These are phyloP conservation scores for Exephanes ischioxanthus DNA, from an alignment of 2,888 invertebrate species.

Conservation along the genomic window DNA sequence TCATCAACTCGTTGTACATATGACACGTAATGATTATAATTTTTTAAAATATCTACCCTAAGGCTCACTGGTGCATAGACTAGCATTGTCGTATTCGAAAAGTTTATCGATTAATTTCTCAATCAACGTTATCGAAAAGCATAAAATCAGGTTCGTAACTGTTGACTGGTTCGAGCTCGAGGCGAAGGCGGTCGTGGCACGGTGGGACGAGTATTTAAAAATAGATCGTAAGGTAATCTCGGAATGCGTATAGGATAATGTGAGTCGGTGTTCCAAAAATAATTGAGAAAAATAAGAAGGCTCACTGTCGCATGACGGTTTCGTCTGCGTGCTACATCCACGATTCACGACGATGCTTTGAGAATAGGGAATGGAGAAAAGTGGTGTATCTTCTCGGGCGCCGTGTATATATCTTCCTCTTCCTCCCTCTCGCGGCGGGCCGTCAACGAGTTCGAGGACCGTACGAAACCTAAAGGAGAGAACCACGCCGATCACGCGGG, in stretches of 20 bases:
- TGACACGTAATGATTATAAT: background rate
- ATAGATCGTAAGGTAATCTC: slow-evolving; percentile 83
- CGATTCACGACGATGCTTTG: slow-evolving; percentile 55
- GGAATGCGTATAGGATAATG: slow-evolving; percentile 80
- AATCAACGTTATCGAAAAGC: slow-evolving; percentile 4
- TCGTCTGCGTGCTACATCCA: slow-evolving; percentile 49
- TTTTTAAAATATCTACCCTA: background rate
- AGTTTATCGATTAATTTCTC: background rate
- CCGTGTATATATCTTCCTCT: background rate
- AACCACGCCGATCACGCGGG: slow-evolving; percentile 25
- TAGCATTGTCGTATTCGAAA: background rate
- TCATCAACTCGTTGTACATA: background rate
- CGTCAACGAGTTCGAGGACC: slow-evolving; percentile 56
- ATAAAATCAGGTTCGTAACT: slow-evolving; percentile 20
- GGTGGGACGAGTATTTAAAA: slow-evolving; percentile 71
- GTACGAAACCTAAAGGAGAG: slow-evolving; percentile 44
- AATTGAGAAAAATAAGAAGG: slow-evolving; percentile 78
- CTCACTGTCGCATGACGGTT: slow-evolving; percentile 55
- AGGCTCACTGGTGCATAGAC: background rate
- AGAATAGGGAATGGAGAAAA: slow-evolving; percentile 23
- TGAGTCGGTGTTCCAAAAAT: slow-evolving; percentile 82
- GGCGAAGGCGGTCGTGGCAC: slow-evolving; percentile 57
- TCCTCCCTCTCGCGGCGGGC: background rate
- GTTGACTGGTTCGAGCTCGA: slow-evolving; percentile 31
- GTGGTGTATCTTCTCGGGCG: background rate